Evolutionary conservation across 2,888 invertebrate genomes (phyloP).

Genomic region (Sericinus montela): DNA sequence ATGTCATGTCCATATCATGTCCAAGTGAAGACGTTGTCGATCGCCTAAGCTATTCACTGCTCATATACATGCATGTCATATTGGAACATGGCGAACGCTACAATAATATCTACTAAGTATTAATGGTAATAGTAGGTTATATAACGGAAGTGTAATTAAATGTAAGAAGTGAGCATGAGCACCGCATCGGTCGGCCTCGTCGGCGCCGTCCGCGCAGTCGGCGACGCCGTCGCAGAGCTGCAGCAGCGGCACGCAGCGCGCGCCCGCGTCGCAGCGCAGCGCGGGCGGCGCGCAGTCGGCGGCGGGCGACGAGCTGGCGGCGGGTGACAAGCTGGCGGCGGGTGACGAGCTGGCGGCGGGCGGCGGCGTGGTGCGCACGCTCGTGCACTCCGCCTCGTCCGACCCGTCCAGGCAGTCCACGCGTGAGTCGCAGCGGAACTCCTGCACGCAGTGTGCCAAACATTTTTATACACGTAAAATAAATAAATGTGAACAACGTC

Average conservation of each 20-base stretch:
- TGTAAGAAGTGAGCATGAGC: not conserved
- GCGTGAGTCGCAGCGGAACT: slow-evolving; percentile 82
- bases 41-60: too few relatives aligned
- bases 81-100: too few relatives aligned
- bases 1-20: too few relatives aligned
- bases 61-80: too few relatives aligned
- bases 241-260: slow-evolving; percentile 84
- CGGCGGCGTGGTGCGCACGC: slow-evolving; percentile 16
- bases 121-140: too few relatives aligned
- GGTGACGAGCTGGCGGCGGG: slow-evolving; percentile 18
- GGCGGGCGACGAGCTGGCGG: slow-evolving; percentile 22
- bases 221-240: slow-evolving; percentile 85
- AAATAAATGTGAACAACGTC: too few relatives aligned
- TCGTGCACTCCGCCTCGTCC: slow-evolving; percentile 83
- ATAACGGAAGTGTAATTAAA: too few relatives aligned
- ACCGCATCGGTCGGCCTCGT: slow-evolving; percentile 87
- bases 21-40: too few relatives aligned
- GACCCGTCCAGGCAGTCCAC: slow-evolving; percentile 86
- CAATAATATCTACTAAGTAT: too few relatives aligned
- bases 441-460: slow-evolving; percentile 48
- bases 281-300: slow-evolving; percentile 73
- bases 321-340: slow-evolving; percentile 22
- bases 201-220: slow-evolving; percentile 87
- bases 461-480: too few relatives aligned
- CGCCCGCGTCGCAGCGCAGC: slow-evolving; percentile 83